Conservation (phyloP, 2,888 invertebrate species). For the Drosophila paucipuncta region DNA sequence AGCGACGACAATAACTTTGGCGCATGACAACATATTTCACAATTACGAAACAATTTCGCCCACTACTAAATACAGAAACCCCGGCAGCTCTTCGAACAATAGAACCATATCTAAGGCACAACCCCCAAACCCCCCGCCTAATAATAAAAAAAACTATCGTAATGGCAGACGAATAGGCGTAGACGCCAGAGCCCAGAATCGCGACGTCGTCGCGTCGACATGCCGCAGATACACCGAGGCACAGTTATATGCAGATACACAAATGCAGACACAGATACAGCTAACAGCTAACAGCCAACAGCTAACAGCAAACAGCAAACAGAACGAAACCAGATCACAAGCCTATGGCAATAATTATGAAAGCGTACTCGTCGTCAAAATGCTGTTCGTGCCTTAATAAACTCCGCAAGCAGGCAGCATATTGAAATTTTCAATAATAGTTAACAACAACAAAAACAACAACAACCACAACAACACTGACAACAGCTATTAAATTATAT, state of each 20-base stretch:
- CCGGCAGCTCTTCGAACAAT: constrained; percentile 70
- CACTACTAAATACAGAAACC: constrained; percentile 62
- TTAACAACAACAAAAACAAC: constrained; percentile 39
- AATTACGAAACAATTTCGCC: constrained; percentile 78
- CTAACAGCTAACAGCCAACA: not conserved
- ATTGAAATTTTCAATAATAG: constrained; percentile 74
- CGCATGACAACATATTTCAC: constrained; percentile 76
- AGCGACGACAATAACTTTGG: constrained; percentile 55
- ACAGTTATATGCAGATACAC: constrained; percentile 1
- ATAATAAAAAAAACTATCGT: constrained; percentile 14
- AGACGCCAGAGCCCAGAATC: constrained; percentile 46
- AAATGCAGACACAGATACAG: constrained; percentile 13
- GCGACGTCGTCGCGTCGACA: constrained; percentile 42
- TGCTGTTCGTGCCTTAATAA: constrained; percentile 72
- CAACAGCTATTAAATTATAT: constrained; percentile 56
- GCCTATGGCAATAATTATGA: constrained; percentile 79
- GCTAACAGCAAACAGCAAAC: constrained; percentile 10
- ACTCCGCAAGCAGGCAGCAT: constrained; percentile 64
- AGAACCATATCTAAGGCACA: constrained; percentile 36
- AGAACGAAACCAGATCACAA: constrained; percentile 78
- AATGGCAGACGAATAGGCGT: constrained; percentile 59
- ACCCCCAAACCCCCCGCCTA: rapidly evolving
- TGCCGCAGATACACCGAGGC: constrained; percentile 31
- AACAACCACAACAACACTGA: constrained; percentile 35
- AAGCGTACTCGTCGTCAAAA: constrained; percentile 59